Evolutionary conservation across 2,888 invertebrate genomes (phyloP).

Genomic region (Piscicola geometra): DNA sequence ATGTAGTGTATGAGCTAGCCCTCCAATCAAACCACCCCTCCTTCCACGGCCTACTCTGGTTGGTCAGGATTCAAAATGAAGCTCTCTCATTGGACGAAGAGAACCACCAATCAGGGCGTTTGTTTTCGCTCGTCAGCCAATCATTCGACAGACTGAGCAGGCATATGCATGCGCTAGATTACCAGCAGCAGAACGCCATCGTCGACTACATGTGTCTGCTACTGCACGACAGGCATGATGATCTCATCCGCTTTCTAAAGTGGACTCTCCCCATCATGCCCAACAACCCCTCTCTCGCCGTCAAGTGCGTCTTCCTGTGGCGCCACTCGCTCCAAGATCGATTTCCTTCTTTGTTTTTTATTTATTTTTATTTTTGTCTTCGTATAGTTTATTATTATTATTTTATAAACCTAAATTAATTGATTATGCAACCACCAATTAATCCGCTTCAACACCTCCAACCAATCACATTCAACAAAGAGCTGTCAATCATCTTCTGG

Average conservation of each 20-base stretch:
- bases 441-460: no score
- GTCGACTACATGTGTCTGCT: not conserved
- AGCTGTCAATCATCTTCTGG: slow-evolving; percentile 5
- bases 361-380: no score
- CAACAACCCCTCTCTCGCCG: slow-evolving; percentile 5
- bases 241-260: not conserved
- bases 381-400: not conserved
- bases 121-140: slow-evolving; percentile 20
- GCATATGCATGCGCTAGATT: no score
- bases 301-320: not conserved
- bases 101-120: slow-evolving; percentile 1
- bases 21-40: not conserved
- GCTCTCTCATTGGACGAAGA: not conserved
- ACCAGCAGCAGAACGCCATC: slow-evolving; percentile 11
- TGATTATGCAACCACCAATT: not conserved
- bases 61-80: slow-evolving; percentile 3
- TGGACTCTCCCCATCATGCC: slow-evolving; percentile 16
- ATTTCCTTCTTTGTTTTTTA: no score
- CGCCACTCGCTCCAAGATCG: no score
- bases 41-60: slow-evolving; percentile 3
- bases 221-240: not conserved
- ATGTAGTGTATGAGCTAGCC: slow-evolving; percentile 1
- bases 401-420: not conserved
- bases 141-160: slow-evolving; percentile 11
- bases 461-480: not conserved